A percentile compares a stretch with the other conserved stretches of the same genome.
phyloP scores from a whole-genome alignment of 2,888 invertebrate genomes.

The Stomorhina lunata region DNA sequence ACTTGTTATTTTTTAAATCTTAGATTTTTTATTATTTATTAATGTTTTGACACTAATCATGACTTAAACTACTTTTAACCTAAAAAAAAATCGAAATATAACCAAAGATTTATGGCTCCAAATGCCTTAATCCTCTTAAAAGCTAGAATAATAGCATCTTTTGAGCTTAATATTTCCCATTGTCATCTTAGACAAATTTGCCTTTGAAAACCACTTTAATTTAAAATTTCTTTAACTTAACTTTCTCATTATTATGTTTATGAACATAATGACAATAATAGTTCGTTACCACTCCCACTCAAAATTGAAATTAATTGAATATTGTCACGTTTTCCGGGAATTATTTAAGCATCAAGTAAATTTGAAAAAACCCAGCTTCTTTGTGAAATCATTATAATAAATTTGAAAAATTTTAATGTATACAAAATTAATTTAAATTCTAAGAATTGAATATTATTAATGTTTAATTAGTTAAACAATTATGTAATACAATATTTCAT shows the following conservation, averaged over 20 bases:
- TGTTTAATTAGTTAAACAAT: neutral
- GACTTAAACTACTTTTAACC: no score
- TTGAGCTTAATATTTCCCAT: no score
- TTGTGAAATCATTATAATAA: neutral
- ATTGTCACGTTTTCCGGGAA: constrained; percentile 28
- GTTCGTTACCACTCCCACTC: constrained; percentile 2
- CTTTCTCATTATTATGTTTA: neutral
- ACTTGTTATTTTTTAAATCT: no score
- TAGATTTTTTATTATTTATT: no score
- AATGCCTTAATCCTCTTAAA: no score
- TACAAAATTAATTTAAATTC: neutral
- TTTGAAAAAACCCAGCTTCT: neutral
- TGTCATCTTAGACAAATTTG: no score
- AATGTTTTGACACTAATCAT: no score
- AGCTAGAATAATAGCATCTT: no score
- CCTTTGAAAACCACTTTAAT: no score
- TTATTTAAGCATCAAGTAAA: neutral
- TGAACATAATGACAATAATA: neutral
- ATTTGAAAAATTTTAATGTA: constrained; percentile 15
- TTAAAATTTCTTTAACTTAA: neutral
- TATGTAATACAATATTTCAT: neutral
- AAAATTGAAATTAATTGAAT: constrained; percentile 17
- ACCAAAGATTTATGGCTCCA: no score
- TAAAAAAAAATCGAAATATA: no score
- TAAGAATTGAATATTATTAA: neutral